Evolutionary conservation across 2,113 vertebrate species (phyloP), one percentile per base, ranked within the genome.

Genomic region (Brachyistius frenatus): DNA sequence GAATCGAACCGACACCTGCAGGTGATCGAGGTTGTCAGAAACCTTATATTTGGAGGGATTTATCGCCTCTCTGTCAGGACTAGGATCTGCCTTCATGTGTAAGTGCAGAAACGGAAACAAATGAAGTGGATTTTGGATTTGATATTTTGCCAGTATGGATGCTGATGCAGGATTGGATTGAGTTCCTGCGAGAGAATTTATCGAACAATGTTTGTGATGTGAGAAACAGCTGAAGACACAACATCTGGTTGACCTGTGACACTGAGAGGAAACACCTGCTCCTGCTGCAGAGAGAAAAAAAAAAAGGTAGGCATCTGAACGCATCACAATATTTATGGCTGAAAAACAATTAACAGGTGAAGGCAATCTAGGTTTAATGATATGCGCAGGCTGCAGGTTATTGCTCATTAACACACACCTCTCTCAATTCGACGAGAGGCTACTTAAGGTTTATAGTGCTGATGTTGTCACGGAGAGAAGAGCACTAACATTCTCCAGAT

Each of bases 221-320:
- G 75, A 76, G 47, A 14, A 76, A 77, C 79, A 77, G 50, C 79
- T 77, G 80, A 68, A 80, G 75, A 56, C 71, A 10, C 55, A 36
- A 82, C 69, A 71, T 77, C 62, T 77, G 73, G 63, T 35, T 83
- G 63, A 86, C 37, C 73, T 55, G 78, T 73, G 87, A 75, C 79
- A 57, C 87, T 39, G 31, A 30, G 73, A 78, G 68, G 36, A 67
- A 73, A 85, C 64, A 78, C 36, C 80, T 77, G 64, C 80, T 76
- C 60, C 64, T 55, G 41, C 85, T 63, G 66, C 53, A 32, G 70
- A 69, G 23, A 77, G 35, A 15, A 4, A 57, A 23, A 77, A 31
- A n/a, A 4, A 57, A 83, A 37, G 60, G 61, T 75, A 53, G 41
- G 84, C 73, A 84, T 66, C 16, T 63, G 66, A 76, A 83, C 69